Evolutionary conservation across 2,113 vertebrate genomes (phyloP).

Genomic region (Mus spicilegus): DNA sequence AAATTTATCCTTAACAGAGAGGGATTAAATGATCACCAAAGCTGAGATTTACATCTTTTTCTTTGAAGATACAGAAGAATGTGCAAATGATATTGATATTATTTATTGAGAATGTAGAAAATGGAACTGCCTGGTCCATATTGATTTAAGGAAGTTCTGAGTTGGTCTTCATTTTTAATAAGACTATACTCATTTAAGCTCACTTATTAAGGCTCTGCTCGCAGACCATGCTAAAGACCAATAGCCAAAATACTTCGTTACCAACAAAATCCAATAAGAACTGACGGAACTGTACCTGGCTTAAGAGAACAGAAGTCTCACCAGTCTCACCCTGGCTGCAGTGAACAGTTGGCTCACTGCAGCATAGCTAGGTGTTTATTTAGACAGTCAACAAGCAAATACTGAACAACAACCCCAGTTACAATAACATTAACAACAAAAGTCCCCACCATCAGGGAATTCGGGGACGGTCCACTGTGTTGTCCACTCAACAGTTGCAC

Average conservation of each 20-base stretch:
- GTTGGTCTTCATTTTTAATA: not conserved
- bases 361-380: not conserved
- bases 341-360: not conserved
- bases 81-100: not conserved
- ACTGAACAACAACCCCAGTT: not conserved
- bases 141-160: not conserved
- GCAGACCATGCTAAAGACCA: constrained; percentile 31
- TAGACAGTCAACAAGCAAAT: not conserved
- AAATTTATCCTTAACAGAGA: not conserved
- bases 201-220: constrained; percentile 57
- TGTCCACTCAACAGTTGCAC: accelerated
- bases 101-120: constrained; percentile 9
- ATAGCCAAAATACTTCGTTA: constrained; percentile 25
- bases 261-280: constrained; percentile 31
- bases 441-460: not conserved
- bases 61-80: not conserved
- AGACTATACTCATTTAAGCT: constrained; percentile 35
- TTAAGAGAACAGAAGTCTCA: not conserved
- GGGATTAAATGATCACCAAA: not conserved
- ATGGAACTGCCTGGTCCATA: not conserved
- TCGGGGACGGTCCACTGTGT: too few species aligned
- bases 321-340: not conserved
- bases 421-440: not conserved
- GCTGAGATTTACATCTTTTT: constrained; percentile 9
- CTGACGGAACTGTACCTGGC: not conserved